Base-by-base conservation (phyloP, 2,888 invertebrate species). In the Callyntrura sp. region DNA sequence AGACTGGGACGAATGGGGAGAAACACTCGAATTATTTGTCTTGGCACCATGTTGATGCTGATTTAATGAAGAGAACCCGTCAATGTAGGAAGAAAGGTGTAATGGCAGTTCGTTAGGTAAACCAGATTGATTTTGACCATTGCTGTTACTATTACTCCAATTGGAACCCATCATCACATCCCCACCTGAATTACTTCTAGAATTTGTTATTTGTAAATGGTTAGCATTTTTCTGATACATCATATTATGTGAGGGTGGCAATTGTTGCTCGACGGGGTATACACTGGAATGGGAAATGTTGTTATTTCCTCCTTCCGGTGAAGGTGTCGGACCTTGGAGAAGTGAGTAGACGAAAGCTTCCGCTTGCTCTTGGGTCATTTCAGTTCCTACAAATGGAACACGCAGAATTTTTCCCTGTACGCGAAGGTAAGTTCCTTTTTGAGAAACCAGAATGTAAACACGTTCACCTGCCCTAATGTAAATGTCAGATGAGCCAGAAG, bases 391-490 rank as follows among this genome's bases (percentile, higher is more conserved):
- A 25, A 65, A 82, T 0, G 90, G 88, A 48, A 90, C 84, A 17
- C 89, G 65, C 92, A 99, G 98, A 90, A 99, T 98, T 95, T 98
- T 98, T 43, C 98, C 98, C 93, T 98, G 98, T 68, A 98, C 95
- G 94, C 98, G 97, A 96, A 99, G 98, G 95, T 99, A 99, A 92
- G 99, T 98, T 73, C 99, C 99, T 95, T 98, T 98, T 0, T 98
- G 97, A 8, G 98, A 98, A 94, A 98, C 98, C 57, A 99, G 95
- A 4, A 99, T 98, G 96, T 98, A 97, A 0, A 99, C 98, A 93
- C 98, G 96, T 94, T 99, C 98, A 0, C 99, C 99, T 0, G 98
- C 98, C 94, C 98, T 98, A 81, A 99, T 70, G 60, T 86, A 93
- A 60, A 93, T 91, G 43, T 93, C 92, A 3, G 91, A 89, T 35